These are phyloP conservation scores for Chironomus riparius DNA, from an alignment of 2,888 invertebrate species.

Conservation along the genomic window DNA sequence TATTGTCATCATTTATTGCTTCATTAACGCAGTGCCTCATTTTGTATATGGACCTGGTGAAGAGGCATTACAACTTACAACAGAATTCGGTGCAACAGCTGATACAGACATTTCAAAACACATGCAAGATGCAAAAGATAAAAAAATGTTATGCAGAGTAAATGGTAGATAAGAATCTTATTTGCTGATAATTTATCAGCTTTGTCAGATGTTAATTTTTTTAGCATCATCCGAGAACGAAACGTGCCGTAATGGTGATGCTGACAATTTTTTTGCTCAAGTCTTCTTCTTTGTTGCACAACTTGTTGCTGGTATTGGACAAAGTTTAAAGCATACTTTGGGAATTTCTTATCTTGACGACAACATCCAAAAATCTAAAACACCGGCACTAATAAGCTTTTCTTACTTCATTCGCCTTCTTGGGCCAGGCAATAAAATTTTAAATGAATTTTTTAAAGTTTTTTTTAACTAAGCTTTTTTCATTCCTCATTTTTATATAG, in stretches of 20 bases:
- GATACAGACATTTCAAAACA: slow-evolving; percentile 35
- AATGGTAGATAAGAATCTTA: slow-evolving; percentile 5
- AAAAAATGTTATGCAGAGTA: slow-evolving; percentile 43
- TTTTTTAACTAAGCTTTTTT: too few species aligned
- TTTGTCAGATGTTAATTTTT: background rate
- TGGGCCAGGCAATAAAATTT: slow-evolving; percentile 41
- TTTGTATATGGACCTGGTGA: slow-evolving; percentile 52
- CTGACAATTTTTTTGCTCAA: slow-evolving; percentile 47
- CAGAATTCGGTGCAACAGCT: slow-evolving; percentile 42
- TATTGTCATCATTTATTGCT: slow-evolving; percentile 49
- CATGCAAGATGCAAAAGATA: slow-evolving; percentile 39
- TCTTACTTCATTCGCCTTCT: slow-evolving; percentile 51
- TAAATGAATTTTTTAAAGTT: too few species aligned
- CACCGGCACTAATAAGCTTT: slow-evolving; percentile 50
- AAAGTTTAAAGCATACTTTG: slow-evolving; percentile 29
- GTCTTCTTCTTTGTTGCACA: slow-evolving; percentile 51
- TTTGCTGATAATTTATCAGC: too few species aligned
- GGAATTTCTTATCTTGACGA: slow-evolving; percentile 57
- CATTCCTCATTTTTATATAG: slow-evolving; percentile 30
- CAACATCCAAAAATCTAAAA: slow-evolving; percentile 53
- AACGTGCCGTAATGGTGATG: slow-evolving; percentile 37
- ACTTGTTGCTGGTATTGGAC: slow-evolving; percentile 46
- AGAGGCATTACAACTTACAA: slow-evolving; percentile 48
- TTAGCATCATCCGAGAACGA: background rate
- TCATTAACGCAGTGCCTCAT: slow-evolving; percentile 51